These are phyloP conservation scores for Sminthopsis crassicaudata DNA, from an alignment of 2,113 vertebrate genomes.

Conservation along the genomic window DNA sequence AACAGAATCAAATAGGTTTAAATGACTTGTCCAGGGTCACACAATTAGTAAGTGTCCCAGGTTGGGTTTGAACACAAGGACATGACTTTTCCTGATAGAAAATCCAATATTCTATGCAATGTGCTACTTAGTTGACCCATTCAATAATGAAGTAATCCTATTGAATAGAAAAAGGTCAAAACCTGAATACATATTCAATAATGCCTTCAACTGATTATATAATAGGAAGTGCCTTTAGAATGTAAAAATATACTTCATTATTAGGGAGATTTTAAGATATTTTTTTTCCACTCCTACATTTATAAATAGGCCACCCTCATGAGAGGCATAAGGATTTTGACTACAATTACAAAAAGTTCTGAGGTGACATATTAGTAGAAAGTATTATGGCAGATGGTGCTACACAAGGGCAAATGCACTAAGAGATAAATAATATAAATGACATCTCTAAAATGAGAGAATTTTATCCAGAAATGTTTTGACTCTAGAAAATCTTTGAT, in stretches of 20 bases:
- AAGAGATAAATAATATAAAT: not conserved
- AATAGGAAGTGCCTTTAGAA: not conserved
- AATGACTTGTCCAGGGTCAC: not conserved
- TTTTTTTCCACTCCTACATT: conserved; percentile 14
- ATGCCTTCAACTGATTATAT: not conserved
- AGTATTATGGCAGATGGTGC: not conserved
- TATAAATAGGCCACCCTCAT: not conserved
- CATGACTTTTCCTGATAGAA: not conserved
- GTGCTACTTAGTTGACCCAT: not conserved
- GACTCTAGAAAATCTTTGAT: not conserved
- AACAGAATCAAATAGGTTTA: no score
- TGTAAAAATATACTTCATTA: not conserved
- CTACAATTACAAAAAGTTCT: not conserved
- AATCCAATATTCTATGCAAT: not conserved
- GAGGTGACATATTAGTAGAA: not conserved
- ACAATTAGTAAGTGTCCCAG: not conserved
- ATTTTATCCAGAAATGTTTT: not conserved
- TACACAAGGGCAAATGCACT: not conserved
- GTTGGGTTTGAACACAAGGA: not conserved
- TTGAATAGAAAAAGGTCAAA: conserved; percentile 18
- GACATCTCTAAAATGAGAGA: not conserved
- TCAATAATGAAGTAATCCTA: not conserved
- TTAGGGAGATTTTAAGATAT: not conserved
- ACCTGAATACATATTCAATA: not conserved
- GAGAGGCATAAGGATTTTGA: not conserved